Base-by-base conservation (phyloP, 2,888 invertebrate species). In the Acrobasis repandana region DNA sequence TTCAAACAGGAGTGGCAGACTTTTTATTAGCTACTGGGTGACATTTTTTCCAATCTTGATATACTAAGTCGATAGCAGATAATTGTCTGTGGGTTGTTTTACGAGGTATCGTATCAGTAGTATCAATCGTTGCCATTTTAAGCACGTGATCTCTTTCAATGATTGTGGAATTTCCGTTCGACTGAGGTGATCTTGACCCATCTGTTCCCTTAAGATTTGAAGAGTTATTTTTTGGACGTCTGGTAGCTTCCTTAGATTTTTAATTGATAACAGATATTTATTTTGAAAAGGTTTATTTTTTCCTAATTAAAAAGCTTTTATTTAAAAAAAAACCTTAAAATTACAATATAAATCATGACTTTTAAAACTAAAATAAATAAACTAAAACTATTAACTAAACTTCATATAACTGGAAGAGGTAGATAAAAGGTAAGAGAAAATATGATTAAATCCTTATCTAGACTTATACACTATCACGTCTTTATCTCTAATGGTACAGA, bases 11-110 rank as follows among this genome's bases (percentile, higher is more conserved):
- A 33, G 33, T 33, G 51, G 33, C 14, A n/a, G 14, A 43, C 43
- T 28, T 33, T 33, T 28, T 56, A 20, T 43, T 46, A 46, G 46
- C 56, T 46, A 46, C 46, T 28, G 4, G 46, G n/a, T 2, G 46
- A 46, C 56, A 56, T 56, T 56, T 56, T 38, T 56, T 56, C 14
- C 36, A 28, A 28, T 50, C 50, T 56, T 20, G 56, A 56, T 46
- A 28, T 56, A n/a, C 28, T 6, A 56, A 28, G 3, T 28, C 20
- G 56, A 56, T 56, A 56, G 28, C 46, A 6, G 46, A 20, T 43
- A 43, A 43, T 43, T 43, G 43, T 43, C 43, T 33, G 33, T 51
- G 34, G 33, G 36, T 49, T 20, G 33, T 49, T 58, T 34, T 58
- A 58, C 6, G 48, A 50, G 36, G 15, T 20, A 56, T 43, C 43